A percentile compares a stretch with the other conserved stretches of the same genome.
Conservation (phyloP, 2,888 invertebrate genomes). For the Nomada fucata region DNA sequence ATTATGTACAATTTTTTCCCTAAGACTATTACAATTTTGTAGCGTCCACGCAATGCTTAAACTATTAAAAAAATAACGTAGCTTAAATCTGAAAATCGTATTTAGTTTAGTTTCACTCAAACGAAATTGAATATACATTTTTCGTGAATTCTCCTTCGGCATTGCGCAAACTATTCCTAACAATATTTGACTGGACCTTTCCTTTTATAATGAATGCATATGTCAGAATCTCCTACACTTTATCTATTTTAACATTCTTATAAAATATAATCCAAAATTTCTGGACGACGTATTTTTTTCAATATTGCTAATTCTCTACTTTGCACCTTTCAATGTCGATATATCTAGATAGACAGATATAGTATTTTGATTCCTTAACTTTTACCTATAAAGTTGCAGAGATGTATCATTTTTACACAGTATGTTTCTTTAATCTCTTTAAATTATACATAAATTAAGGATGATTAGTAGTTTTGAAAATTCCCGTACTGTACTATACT, state of each 20-base stretch:
- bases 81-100: conserved; percentile 37
- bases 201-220: conserved; percentile 46
- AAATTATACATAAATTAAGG: conserved; percentile 54
- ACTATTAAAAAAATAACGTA: conserved; percentile 61
- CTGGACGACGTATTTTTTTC: conserved; percentile 69
- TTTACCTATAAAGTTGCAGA: conserved; percentile 43
- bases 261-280: conserved; percentile 78
- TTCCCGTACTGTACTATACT: conserved; percentile 54
- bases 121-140: conserved; percentile 39
- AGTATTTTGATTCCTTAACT: conserved; percentile 66
- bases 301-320: conserved; percentile 63
- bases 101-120: conserved; percentile 33
- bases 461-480: conserved; percentile 44
- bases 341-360: conserved; percentile 52
- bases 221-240: conserved; percentile 55
- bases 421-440: conserved; percentile 56
- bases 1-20: conserved; percentile 80
- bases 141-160: conserved; percentile 45
- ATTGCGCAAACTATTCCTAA: conserved; percentile 66
- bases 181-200: conserved; percentile 58
- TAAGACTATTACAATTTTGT: conserved; percentile 71
- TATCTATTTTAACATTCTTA: conserved; percentile 63
- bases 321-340: conserved; percentile 57
- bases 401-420: conserved; percentile 53
- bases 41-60: conserved; percentile 71